A percentile compares a stretch with the other conserved stretches of the same genome.
Conservation (phyloP, 2,888 invertebrate genomes). For the Petrolisthes cinctipes region DNA sequence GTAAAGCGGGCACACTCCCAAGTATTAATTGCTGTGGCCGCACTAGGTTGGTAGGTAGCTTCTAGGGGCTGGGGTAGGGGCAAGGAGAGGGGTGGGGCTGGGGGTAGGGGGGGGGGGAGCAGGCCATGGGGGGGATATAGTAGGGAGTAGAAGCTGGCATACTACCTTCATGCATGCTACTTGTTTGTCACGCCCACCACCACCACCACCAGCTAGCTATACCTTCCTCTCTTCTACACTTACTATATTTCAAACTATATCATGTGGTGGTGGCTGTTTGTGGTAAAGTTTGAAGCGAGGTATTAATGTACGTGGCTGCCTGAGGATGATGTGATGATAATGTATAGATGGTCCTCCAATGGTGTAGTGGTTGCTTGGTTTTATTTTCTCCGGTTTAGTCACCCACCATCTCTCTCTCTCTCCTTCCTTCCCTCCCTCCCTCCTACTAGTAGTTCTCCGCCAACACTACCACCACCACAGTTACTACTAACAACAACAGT, state of each 20-base stretch:
- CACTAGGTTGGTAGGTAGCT: background rate
- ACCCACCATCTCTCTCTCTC: background rate
- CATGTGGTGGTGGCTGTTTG: background rate
- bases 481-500: conserved; percentile 4
- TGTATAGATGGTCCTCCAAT: too few species aligned
- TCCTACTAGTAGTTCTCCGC: background rate
- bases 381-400: background rate
- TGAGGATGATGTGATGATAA: background rate
- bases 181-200: too few species aligned
- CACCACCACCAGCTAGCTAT: too few species aligned
- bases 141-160: too few species aligned
- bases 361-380: background rate
- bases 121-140: background rate
- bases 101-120: background rate
- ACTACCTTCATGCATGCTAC: too few species aligned
- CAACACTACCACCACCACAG: background rate
- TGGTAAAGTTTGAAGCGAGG: background rate
- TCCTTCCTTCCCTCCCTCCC: background rate
- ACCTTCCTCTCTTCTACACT: too few species aligned
- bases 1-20: too few species aligned
- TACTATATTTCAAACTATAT: too few species aligned
- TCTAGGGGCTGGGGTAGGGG: background rate
- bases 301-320: conserved; percentile 5
- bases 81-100: background rate
- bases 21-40: too few species aligned